These are phyloP conservation scores for Pseudorectes ferrugineus DNA, from an alignment of 2,113 vertebrate species.

Conservation along the genomic window DNA sequence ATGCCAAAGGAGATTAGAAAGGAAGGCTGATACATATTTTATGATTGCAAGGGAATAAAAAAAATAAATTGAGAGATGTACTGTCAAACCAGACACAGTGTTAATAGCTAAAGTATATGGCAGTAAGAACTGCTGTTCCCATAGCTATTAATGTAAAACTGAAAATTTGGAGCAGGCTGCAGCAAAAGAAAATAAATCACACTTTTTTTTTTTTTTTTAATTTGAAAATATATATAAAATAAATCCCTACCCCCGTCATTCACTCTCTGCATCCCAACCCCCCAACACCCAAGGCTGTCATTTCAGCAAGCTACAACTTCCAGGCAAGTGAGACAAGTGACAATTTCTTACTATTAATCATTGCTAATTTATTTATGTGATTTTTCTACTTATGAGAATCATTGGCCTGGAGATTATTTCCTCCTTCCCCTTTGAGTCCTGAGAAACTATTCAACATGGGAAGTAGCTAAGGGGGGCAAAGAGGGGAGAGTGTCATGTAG, in stretches of 20 bases:
- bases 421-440: background rate
- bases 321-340: conserved; percentile 17
- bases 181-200: conserved; percentile 57
- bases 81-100: conserved; percentile 55
- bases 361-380: conserved; percentile 24
- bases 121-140: conserved; percentile 53
- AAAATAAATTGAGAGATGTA: conserved; percentile 38
- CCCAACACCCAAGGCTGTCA: background rate
- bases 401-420: background rate
- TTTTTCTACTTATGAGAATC: conserved; percentile 11
- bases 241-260: background rate
- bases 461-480: background rate
- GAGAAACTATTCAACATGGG: conserved; percentile 46
- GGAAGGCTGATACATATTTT: conserved; percentile 40
- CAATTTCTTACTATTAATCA: conserved; percentile 22
- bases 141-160: conserved; percentile 56
- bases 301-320: background rate
- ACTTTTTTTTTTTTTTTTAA: background rate
- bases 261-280: background rate
- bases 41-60: conserved; percentile 11
- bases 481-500: background rate
- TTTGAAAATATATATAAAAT: conserved; percentile 27
- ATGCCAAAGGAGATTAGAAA: conserved; percentile 40
- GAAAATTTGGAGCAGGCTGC: conserved; percentile 49
- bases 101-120: conserved; percentile 49